Base-by-base conservation (phyloP, 2,888 invertebrate species). In the Taenaris catops region DNA sequence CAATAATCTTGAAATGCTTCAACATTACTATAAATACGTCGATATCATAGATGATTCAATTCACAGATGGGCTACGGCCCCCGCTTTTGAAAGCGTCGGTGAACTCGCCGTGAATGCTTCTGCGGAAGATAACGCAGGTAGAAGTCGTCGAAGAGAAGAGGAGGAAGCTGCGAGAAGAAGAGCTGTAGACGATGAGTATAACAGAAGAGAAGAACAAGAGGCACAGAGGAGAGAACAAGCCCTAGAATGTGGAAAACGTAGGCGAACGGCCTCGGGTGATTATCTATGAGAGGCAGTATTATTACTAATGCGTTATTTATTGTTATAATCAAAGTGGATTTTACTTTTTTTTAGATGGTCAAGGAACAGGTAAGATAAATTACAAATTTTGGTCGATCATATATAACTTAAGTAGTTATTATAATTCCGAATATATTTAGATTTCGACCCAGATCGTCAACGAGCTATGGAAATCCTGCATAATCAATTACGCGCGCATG, bases 401-500 rank as follows among this genome's bases (percentile, higher is more conserved):
- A 14, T 14, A 14, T 14, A 3, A 3, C 2, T 14, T 14, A 14
- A 14, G 4, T 14, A 14, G 4, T 4, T 8, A 10, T n/a, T n/a
- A n/a, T n/a, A n/a, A n/a, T n/a, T n/a, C n/a, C n/a, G n/a, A n/a
- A n/a, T n/a, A n/a, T n/a, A n/a, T 27, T 1, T 28, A 47, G 68
- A 61, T 32, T 46, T 43, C 0, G 72, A 72, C 25, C 54, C 53
- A 1, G 68, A 71, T 10, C 60, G 59, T 4, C 58, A 53, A 1
- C 48, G 55, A 5, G 70, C 76, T 0, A 7, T 63, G 26, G 26
- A 42, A 1, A 58, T 78, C 10, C 43, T 81, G 9, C 70, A 71
- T 33, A 28, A 42, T 1, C 53, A 71, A 28, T 53, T 83, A 2
- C 38, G 44, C 1, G 41, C 58, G 1, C 66, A 47, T n/a, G 79